Percentiles rank a stretch among this genome's conserved stretches.
phyloP scores from a whole-genome alignment of 1,140 invertebrate genomes.

The Conus betulinus region DNA sequence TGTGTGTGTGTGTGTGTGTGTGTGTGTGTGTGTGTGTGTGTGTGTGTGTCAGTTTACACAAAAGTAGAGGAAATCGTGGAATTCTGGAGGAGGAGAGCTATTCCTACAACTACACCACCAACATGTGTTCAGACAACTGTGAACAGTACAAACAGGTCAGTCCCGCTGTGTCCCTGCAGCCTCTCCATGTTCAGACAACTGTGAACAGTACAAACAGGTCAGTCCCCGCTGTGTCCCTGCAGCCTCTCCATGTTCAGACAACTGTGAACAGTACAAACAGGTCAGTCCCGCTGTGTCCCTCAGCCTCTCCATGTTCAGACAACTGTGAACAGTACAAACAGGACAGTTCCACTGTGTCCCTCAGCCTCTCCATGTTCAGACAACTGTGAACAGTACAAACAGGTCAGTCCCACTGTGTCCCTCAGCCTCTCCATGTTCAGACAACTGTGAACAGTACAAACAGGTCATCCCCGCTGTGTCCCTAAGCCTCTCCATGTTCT shows the following conservation, averaged over 20 bases:
- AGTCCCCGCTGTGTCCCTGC: background rate
- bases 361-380: too few species aligned
- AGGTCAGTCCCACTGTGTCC: background rate
- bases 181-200: too few species aligned
- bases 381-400: background rate
- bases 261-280: background rate
- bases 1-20: conserved; percentile 13
- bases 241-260: too few species aligned
- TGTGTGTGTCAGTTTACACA: background rate
- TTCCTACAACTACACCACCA: background rate
- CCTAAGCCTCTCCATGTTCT: background rate
- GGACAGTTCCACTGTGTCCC: too few species aligned
- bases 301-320: too few species aligned
- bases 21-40: conserved; percentile 20
- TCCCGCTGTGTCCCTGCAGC: background rate
- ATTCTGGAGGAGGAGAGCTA: background rate
- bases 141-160: background rate
- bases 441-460: background rate
- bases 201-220: background rate
- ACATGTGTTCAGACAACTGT: background rate
- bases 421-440: too few species aligned
- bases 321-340: too few species aligned
- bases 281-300: background rate
- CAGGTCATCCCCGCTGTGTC: background rate
- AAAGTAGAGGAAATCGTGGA: background rate